Evolutionary conservation across 1,140 invertebrate species (phyloP).

Genomic region (Cyclina sinensis): DNA sequence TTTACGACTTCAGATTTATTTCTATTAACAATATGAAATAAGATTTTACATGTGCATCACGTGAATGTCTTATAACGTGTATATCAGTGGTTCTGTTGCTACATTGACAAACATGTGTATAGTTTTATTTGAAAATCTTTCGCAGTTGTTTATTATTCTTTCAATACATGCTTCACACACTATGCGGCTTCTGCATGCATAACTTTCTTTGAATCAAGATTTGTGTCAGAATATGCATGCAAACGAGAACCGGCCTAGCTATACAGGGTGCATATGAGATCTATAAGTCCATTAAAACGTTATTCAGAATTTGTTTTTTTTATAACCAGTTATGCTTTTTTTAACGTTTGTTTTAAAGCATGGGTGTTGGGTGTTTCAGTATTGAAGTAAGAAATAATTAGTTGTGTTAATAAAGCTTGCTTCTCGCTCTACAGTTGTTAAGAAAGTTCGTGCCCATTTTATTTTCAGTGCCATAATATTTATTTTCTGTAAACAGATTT

Average conservation of each 20-base stretch:
- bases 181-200: not conserved
- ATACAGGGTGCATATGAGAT: slow-evolving; percentile 50
- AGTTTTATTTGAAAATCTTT: not conserved
- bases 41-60: not conserved
- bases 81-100: no score
- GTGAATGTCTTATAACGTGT: no score
- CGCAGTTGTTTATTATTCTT: not conserved
- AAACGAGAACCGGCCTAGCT: slow-evolving; percentile 13
- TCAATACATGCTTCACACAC: not conserved
- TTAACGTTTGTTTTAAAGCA: not conserved
- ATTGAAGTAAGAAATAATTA: not conserved
- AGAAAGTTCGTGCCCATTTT: no score
- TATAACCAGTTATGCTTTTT: slow-evolving; percentile 12
- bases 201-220: not conserved
- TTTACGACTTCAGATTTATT: not conserved
- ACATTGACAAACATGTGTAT: not conserved
- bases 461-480: no score
- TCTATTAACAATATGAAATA: not conserved
- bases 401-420: not conserved
- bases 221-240: slow-evolving; percentile 40
- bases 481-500: no score
- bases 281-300: slow-evolving; percentile 58
- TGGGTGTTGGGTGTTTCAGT: slow-evolving; percentile 8
- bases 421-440: not conserved
- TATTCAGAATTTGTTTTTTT: slow-evolving; percentile 13